phyloP scores from a whole-genome alignment of 1,140 invertebrate genomes.

The Euborellia annulipes region DNA sequence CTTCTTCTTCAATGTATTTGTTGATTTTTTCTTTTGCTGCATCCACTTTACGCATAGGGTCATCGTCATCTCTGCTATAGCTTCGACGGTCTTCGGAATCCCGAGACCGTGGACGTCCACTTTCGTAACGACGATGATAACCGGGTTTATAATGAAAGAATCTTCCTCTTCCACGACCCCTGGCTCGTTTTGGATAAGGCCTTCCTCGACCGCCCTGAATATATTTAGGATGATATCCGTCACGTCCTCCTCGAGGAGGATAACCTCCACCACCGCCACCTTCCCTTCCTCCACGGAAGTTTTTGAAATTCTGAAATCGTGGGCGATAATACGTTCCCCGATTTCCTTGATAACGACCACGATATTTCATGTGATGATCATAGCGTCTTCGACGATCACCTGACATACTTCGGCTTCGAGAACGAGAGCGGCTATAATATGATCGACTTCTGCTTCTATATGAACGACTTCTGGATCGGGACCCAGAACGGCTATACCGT shows the following conservation, averaged over 20 bases:
- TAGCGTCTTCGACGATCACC: constrained; percentile 32
- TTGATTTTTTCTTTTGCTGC: constrained; percentile 43
- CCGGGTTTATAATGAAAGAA: constrained; percentile 24
- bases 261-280: constrained; percentile 26
- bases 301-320: constrained; percentile 41
- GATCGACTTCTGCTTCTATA: constrained; percentile 1
- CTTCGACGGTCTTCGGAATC: constrained; percentile 37
- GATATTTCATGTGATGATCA: constrained; percentile 28
- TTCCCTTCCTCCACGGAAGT: constrained; percentile 30
- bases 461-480: constrained; percentile 24
- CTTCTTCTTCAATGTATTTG: constrained; percentile 36
- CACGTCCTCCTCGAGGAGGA: constrained; percentile 16
- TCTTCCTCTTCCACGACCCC: constrained; percentile 31
- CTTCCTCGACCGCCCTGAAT: constrained; percentile 28
- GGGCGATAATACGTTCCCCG: constrained; percentile 60
- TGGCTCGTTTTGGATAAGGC: constrained; percentile 27
- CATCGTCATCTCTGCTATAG: constrained; percentile 34
- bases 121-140: constrained; percentile 22
- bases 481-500: constrained; percentile 26
- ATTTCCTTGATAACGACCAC: constrained; percentile 37
- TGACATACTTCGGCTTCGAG: constrained; percentile 39
- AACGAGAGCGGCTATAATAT: constrained; percentile 33
- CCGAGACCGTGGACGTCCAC: constrained; percentile 26
- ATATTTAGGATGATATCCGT: constrained; percentile 2
- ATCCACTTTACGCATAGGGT: constrained; percentile 37